Percentiles rank a stretch among this genome's conserved stretches.
Evolutionary conservation across 2,797 vertebrate species (phyloP).

Genomic region (Bufotes viridis): DNA sequence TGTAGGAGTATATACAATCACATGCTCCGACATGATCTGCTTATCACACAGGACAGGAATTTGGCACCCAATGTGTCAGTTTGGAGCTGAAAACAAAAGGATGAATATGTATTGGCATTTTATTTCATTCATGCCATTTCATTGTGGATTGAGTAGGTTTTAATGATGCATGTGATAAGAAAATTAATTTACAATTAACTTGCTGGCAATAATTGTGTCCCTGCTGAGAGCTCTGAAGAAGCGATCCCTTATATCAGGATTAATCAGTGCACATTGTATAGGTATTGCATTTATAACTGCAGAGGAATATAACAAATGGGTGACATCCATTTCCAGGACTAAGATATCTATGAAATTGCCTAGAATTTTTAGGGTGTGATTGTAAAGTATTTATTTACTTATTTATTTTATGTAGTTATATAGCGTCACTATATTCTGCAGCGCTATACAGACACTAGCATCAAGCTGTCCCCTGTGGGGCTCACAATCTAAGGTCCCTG

Average conservation of each 20-base stretch:
- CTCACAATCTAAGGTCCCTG: too few relatives aligned
- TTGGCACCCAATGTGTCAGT: not conserved
- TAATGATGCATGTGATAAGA: slow-evolving; percentile 28
- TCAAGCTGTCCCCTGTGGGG: too few relatives aligned
- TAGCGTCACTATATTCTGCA: too few relatives aligned
- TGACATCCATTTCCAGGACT: not conserved
- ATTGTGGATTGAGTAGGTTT: not conserved
- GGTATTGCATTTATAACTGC: not conserved
- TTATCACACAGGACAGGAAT: slow-evolving; percentile 4
- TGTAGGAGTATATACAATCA: slow-evolving; percentile 37
- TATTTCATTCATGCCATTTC: not conserved
- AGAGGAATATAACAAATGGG: not conserved
- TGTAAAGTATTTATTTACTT: too few relatives aligned
- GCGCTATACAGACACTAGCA: too few relatives aligned
- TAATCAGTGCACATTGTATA: not conserved
- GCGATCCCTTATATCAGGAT: not conserved
- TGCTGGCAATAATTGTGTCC: not conserved
- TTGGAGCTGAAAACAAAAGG: not conserved
- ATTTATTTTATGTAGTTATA: too few relatives aligned
- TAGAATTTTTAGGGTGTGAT: not conserved
- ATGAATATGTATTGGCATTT: slow-evolving; percentile 21
- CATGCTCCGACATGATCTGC: slow-evolving; percentile 34
- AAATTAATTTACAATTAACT: slow-evolving; percentile 32
- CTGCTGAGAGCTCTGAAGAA: not conserved
- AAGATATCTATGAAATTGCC: not conserved